These are phyloP conservation scores for Pelagia noctiluca DNA, from an alignment of 30 jellyfish, hydroid and myxozoan species.

Conservation along the genomic window DNA sequence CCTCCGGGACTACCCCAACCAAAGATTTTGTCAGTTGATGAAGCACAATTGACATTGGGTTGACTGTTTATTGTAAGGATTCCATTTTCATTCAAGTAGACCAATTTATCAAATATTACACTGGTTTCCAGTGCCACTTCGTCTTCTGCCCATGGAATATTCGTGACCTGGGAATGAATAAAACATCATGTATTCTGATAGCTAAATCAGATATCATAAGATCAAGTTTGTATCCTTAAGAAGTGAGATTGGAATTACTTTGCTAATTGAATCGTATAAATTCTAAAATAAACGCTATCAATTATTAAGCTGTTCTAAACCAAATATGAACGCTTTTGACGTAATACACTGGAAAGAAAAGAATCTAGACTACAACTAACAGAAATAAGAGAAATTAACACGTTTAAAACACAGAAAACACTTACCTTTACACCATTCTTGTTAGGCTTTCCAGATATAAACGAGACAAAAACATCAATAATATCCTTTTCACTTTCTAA, in stretches of 20 bases:
- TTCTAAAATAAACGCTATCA: too few relatives aligned
- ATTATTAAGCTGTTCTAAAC: too few relatives aligned
- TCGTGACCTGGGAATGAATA: slow-evolving; percentile 57
- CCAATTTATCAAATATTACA: slow-evolving; percentile 71
- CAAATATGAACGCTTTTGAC: too few relatives aligned
- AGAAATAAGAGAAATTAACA: not conserved
- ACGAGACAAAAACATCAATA: slow-evolving; percentile 75
- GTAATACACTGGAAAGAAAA: too few relatives aligned
- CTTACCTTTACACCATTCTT: slow-evolving; percentile 75
- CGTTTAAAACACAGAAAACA: not conserved
- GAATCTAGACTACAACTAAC: not conserved
- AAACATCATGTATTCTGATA: not conserved
- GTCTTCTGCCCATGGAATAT: slow-evolving; percentile 92
- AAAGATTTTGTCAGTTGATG: slow-evolving; percentile 76
- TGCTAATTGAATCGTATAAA: not conserved
- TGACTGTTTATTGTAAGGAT: slow-evolving; percentile 91
- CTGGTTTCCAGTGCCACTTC: slow-evolving; percentile 85
- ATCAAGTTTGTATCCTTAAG: too few relatives aligned
- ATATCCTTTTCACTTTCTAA: slow-evolving; percentile 73
- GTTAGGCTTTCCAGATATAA: slow-evolving; percentile 72
- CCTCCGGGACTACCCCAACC: slow-evolving; percentile 99
- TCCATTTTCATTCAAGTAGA: slow-evolving; percentile 71
- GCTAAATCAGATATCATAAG: not conserved
- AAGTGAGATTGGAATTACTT: not conserved
- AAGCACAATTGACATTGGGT: slow-evolving; percentile 83